Conservation (phyloP, 1,140 invertebrate genomes). For the Diachasma alloeum region DNA sequence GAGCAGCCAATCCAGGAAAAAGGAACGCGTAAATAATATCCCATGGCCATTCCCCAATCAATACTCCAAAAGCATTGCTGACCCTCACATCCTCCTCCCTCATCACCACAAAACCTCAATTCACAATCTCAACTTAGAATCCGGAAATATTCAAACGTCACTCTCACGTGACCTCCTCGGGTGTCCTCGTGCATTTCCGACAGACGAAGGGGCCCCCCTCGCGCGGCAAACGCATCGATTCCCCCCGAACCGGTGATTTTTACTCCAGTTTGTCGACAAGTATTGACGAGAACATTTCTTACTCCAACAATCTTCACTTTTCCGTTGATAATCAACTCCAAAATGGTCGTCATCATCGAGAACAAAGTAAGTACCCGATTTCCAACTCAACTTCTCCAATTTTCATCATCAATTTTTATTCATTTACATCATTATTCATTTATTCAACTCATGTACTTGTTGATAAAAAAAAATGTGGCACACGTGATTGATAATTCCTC, state of each 20-base stretch:
- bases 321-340: not conserved
- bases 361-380: not conserved
- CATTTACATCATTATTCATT: no score
- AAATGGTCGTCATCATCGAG: not conserved
- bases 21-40: no score
- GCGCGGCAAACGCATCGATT: not conserved
- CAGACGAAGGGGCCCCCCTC: not conserved
- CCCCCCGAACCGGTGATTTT: not conserved
- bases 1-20: no score
- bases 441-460: no score
- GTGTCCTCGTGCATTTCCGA: not conserved
- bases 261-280: not conserved
- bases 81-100: no score
- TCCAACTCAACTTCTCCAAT: no score
- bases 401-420: no score
- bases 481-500: no score
- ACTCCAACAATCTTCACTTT: no score
- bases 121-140: not conserved
- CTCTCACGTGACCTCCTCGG: not conserved
- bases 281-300: not conserved
- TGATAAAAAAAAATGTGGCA: no score
- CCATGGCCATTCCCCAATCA: no score
- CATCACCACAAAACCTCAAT: not conserved
- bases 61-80: no score
- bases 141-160: not conserved